phyloP scores from a whole-genome alignment of 2,797 vertebrate species.

The Micropoecilia bifurca region DNA sequence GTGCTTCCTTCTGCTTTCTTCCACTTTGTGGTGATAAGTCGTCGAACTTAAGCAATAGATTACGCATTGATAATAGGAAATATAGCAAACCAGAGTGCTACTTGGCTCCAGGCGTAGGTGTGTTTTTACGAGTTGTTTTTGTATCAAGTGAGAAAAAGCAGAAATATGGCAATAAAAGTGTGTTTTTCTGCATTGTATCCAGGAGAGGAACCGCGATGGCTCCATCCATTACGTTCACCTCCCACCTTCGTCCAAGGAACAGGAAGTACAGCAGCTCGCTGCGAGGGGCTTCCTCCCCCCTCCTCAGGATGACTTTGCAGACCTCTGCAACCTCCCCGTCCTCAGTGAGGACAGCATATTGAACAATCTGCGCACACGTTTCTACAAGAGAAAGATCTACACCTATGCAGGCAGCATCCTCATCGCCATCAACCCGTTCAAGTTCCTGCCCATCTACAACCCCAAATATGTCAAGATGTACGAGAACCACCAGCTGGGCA shows the following conservation, averaged over 20 bases:
- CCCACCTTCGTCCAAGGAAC: slow-evolving; percentile 83
- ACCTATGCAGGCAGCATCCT: slow-evolving; percentile 97
- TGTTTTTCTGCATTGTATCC: not conserved
- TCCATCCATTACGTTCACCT: slow-evolving; percentile 90
- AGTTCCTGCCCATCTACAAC: slow-evolving; percentile 98
- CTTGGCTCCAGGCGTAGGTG: not conserved
- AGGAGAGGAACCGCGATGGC: slow-evolving; percentile 91
- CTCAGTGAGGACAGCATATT: slow-evolving; percentile 91
- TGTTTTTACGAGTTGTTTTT: not conserved
- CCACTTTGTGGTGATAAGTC: slow-evolving; percentile 5
- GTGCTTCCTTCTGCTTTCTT: slow-evolving; percentile 31
- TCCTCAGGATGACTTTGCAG: slow-evolving; percentile 89
- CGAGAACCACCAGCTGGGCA: slow-evolving; percentile 96
- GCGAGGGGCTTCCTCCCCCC: slow-evolving; percentile 93
- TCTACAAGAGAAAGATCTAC: slow-evolving; percentile 95
- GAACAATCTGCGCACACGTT: slow-evolving; percentile 90
- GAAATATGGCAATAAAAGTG: not conserved
- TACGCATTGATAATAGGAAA: not conserved
- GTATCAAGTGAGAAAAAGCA: not conserved
- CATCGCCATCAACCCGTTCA: slow-evolving; percentile 98
- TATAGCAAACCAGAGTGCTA: not conserved
- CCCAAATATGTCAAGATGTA: slow-evolving; percentile 99
- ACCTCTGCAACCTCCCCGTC: slow-evolving; percentile 93
- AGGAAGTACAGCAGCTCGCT: slow-evolving; percentile 83
- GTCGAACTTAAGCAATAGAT: not conserved